These are phyloP conservation scores for Amaurobius ferox DNA, from an alignment of 2,888 invertebrate species.

Conservation along the genomic window DNA sequence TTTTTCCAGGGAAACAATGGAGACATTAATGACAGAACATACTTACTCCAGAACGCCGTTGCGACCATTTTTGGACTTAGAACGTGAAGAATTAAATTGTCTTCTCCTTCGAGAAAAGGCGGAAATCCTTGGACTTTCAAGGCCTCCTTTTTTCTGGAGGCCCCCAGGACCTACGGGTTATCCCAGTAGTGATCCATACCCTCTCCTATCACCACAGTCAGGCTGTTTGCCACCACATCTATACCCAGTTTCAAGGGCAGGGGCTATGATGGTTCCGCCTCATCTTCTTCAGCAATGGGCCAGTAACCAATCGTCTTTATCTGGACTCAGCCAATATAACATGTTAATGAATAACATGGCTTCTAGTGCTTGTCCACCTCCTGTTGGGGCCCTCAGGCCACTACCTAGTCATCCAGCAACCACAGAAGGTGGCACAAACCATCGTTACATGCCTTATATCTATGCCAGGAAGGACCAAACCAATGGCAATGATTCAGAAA, in stretches of 20 bases:
- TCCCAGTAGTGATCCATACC: constrained; percentile 30
- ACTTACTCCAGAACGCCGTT: constrained; percentile 64
- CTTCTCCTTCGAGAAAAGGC: constrained; percentile 58
- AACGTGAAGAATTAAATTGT: constrained; percentile 67
- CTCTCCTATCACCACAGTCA: constrained; percentile 27
- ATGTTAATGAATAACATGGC: constrained; percentile 53
- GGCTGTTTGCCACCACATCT: constrained; percentile 27
- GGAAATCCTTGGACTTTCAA: constrained; percentile 15
- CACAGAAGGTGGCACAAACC: constrained; percentile 19
- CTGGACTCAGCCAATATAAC: constrained; percentile 61
- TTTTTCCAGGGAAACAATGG: constrained; percentile 86
- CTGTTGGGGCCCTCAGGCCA: constrained; percentile 42
- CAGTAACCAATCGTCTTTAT: constrained; percentile 26
- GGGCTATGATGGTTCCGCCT: constrained; percentile 51
- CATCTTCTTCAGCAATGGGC: constrained; percentile 56
- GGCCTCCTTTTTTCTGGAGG: constrained; percentile 47
- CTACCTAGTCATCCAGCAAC: constrained; percentile 53
- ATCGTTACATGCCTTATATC: constrained; percentile 67
- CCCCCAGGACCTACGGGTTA: constrained; percentile 25
- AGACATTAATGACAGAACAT: constrained; percentile 78
- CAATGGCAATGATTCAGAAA: constrained; percentile 32
- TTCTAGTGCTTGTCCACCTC: constrained; percentile 38
- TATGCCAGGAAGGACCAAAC: constrained; percentile 47
- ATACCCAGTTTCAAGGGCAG: constrained; percentile 22
- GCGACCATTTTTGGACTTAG: constrained; percentile 58